Conservation (phyloP, 2,113 vertebrate genomes). For the Atlantisia rogersi region DNA sequence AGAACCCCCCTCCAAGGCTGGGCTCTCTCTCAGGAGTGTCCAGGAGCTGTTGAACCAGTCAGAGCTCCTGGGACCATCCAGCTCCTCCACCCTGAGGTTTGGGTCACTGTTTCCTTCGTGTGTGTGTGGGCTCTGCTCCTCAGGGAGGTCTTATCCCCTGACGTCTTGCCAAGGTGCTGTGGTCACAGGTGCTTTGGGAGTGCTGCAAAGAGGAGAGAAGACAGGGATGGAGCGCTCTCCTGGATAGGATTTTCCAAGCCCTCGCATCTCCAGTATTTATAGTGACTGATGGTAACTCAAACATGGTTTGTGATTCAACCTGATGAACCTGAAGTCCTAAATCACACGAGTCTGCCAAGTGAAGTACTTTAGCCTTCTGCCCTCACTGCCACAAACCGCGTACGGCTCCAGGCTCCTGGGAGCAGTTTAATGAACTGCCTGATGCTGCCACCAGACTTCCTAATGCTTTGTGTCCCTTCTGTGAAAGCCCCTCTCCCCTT, state of each 20-base stretch:
- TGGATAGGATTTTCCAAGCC: not conserved
- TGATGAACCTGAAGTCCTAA: not conserved
- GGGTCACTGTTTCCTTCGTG: not conserved
- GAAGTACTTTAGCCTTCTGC: conserved; percentile 32
- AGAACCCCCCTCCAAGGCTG: not conserved
- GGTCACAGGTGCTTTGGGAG: rapidly evolving
- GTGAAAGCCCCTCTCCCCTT: not conserved
- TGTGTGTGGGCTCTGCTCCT: not conserved
- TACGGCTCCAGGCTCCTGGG: not conserved
- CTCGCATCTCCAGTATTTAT: not conserved
- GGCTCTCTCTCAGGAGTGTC: not conserved
- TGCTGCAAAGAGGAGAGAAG: rapidly evolving
- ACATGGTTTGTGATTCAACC: not conserved
- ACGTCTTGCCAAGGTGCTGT: not conserved
- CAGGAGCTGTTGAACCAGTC: rapidly evolving
- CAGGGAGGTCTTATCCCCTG: not conserved
- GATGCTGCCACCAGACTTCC: not conserved
- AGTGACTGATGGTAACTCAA: not conserved
- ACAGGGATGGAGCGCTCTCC: not conserved
- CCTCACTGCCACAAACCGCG: not conserved
- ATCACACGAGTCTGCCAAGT: not conserved
- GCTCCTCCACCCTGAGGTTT: not conserved
- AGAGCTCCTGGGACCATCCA: not conserved
- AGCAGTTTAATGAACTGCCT: not conserved
- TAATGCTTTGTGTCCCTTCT: not conserved